A percentile compares a stretch with the other conserved stretches of the same genome.
Evolutionary conservation across 1,140 invertebrate genomes (phyloP).

Genomic region (Pachypeltis micranthus): DNA sequence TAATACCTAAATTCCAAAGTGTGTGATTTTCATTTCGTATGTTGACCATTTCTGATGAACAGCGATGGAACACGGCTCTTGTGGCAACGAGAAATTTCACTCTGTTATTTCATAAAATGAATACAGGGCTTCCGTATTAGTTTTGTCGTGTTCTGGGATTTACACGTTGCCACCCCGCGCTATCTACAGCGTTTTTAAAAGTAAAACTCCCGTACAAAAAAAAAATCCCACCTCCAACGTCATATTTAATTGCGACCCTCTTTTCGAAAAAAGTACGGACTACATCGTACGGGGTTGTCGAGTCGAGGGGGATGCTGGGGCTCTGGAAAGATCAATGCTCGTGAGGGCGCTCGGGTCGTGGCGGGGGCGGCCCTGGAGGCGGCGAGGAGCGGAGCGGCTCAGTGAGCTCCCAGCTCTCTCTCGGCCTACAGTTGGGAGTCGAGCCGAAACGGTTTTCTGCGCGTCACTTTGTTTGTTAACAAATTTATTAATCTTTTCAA

Average conservation of each 20-base stretch:
- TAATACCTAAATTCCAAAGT: no score
- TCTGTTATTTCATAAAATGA: no score
- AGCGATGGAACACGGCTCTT: no score
- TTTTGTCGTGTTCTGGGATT: no score
- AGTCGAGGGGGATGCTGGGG: neutral
- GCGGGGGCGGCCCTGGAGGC: neutral
- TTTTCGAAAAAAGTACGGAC: neutral
- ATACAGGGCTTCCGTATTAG: no score
- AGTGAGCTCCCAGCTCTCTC: constrained; percentile 9
- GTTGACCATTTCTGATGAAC: no score
- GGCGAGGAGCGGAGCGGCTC: neutral
- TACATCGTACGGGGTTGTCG: neutral
- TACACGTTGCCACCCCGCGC: no score
- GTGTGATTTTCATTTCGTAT: no score
- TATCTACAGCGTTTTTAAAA: no score
- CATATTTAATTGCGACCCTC: neutral
- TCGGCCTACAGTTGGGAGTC: neutral
- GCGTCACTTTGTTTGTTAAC: neutral
- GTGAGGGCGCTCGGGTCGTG: neutral
- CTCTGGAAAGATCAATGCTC: constrained; percentile 2
- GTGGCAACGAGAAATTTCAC: no score
- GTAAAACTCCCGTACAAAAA: no score
- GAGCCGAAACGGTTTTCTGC: neutral
- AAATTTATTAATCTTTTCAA: neutral
- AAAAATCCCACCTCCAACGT: no score